Conservation (phyloP, 2,797 vertebrate species). For the Acridotheres tristis region DNA sequence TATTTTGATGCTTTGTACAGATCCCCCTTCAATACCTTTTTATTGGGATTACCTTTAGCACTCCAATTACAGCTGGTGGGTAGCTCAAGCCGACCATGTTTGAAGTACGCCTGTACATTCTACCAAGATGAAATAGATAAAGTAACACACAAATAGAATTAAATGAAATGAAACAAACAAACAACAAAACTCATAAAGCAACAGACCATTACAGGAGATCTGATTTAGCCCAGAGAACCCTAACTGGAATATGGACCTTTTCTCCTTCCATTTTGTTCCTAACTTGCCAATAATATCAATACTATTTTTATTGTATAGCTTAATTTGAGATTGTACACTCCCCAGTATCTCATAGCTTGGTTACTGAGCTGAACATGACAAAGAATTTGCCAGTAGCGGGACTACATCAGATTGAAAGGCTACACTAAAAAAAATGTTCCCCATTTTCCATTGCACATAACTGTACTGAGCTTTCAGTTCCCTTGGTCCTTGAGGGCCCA, state of each 20-base stretch:
- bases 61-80: slow-evolving; percentile 88
- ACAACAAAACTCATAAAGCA: background rate
- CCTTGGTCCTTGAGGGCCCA: background rate
- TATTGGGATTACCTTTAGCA: slow-evolving; percentile 85
- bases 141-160: background rate
- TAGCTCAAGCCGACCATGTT: slow-evolving; percentile 93
- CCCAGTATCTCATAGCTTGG: background rate
- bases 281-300: background rate
- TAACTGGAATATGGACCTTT: background rate
- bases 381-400: background rate
- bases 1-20: background rate
- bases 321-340: background rate
- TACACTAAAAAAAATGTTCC: background rate
- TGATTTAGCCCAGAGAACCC: background rate
- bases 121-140: slow-evolving; percentile 76
- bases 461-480: background rate
- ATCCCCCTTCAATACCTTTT: background rate
- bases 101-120: slow-evolving; percentile 94
- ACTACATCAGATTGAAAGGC: background rate
- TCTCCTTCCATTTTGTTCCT: background rate
- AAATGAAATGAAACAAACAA: background rate
- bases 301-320: background rate
- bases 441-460: background rate
- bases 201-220: background rate
- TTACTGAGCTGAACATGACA: background rate